These are phyloP conservation scores for Ophiodon elongatus DNA, from an alignment of 2,113 vertebrate species.

Conservation along the genomic window DNA sequence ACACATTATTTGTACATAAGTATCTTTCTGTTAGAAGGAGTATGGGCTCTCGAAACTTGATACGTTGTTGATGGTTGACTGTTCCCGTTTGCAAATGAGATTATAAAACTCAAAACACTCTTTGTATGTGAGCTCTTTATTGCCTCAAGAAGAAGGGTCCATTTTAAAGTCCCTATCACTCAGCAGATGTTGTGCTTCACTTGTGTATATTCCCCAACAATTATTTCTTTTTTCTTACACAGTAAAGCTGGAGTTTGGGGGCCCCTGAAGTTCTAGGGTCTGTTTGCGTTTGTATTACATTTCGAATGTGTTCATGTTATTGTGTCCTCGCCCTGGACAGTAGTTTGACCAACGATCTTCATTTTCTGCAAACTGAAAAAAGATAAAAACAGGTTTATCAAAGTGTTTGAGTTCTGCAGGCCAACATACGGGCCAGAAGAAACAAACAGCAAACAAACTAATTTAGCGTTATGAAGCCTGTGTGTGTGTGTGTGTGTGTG, in stretches of 20 bases:
- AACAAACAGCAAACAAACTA: background rate
- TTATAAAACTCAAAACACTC: background rate
- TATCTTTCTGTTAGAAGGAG: too few relatives aligned
- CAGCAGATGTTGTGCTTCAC: background rate
- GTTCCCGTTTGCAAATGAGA: background rate
- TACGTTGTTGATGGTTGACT: too few relatives aligned
- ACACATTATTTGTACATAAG: too few relatives aligned
- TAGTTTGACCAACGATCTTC: background rate
- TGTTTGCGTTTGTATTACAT: background rate
- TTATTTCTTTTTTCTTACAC: background rate
- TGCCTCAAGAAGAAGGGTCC: background rate
- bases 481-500: constrained; percentile 3
- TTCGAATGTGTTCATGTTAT: background rate
- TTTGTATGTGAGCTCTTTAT: background rate
- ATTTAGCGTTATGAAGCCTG: background rate
- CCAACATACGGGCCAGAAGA: background rate
- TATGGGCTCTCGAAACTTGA: too few relatives aligned
- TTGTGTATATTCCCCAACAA: background rate
- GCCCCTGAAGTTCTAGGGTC: background rate
- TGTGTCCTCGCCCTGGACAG: background rate
- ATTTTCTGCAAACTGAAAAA: background rate
- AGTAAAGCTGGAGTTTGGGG: background rate
- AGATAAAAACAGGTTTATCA: background rate
- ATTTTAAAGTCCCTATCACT: background rate
- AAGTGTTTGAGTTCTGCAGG: background rate